Evolutionary conservation across 2,113 vertebrate genomes (phyloP).

Genomic region (Acrocephalus kingi): DNA sequence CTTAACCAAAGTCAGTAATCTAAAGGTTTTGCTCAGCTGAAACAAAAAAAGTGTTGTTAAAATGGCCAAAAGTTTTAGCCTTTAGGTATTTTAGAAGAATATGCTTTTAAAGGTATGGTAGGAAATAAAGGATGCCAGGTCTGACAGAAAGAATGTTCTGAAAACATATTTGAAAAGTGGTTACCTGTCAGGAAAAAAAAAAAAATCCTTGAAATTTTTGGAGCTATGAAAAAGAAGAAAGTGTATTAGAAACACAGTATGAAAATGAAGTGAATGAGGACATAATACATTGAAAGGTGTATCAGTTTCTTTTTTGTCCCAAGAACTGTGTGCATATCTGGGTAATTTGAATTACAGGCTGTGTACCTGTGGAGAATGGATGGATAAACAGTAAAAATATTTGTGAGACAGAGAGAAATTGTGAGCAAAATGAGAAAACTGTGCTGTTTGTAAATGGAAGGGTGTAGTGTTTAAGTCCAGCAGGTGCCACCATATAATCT

Average conservation of each 20-base stretch:
- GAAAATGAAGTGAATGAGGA: background rate
- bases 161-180: fast-evolving
- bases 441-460: background rate
- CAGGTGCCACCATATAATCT: background rate
- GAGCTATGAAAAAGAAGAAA: background rate
- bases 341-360: background rate
- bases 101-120: background rate
- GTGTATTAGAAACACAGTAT: background rate
- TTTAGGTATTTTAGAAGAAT: background rate
- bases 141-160: background rate
- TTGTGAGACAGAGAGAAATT: background rate
- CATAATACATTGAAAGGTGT: background rate
- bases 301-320: background rate
- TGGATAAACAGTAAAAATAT: background rate
- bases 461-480: background rate
- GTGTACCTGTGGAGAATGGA: background rate
- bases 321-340: background rate
- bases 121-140: background rate
- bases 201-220: background rate
- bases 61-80: background rate
- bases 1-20: background rate
- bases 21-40: background rate
- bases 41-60: background rate
- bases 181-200: background rate
- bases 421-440: background rate